Conservation (phyloP, 1,140 invertebrate genomes). For the Paramacrobiotus metropolitanus region DNA sequence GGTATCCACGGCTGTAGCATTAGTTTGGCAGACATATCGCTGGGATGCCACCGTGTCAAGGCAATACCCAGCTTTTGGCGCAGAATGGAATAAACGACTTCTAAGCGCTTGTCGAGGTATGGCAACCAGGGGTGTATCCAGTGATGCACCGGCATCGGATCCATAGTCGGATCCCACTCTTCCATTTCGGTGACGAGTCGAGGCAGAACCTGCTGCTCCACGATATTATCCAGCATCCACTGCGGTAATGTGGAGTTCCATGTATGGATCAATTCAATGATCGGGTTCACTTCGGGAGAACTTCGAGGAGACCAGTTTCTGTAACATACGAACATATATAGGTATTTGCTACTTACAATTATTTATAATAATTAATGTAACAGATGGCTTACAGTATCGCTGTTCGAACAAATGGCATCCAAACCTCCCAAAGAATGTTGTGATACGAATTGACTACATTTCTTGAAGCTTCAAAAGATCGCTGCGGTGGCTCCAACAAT, state of each 20-base stretch:
- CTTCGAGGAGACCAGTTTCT: constrained; percentile 17
- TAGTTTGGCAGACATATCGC: constrained; percentile 65
- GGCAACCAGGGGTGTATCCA: constrained; percentile 93
- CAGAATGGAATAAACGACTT: constrained; percentile 70
- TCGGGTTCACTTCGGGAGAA: constrained; percentile 31
- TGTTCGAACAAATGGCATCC: constrained; percentile 52
- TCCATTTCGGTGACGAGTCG: constrained; percentile 51
- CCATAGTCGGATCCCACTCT: constrained; percentile 77
- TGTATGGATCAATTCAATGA: constrained; percentile 50
- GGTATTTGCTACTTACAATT: neutral
- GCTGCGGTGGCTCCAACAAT: constrained; percentile 33
- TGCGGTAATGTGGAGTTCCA: constrained; percentile 55
- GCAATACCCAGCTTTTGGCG: constrained; percentile 68
- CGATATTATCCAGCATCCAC: constrained; percentile 58
- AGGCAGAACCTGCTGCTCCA: constrained; percentile 55
- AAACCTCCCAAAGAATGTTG: constrained; percentile 56
- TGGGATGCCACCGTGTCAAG: constrained; percentile 68
- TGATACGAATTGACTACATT: constrained; percentile 16
- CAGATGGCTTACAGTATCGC: constrained; percentile 33
- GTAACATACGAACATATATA: neutral
- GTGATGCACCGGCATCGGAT: constrained; percentile 72
- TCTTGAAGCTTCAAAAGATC: constrained; percentile 41
- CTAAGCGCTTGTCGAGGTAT: constrained; percentile 40
- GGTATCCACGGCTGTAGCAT: constrained; percentile 75
- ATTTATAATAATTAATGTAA: neutral